phyloP scores from a whole-genome alignment of 1,140 invertebrate species.

The Arion vulgaris region DNA sequence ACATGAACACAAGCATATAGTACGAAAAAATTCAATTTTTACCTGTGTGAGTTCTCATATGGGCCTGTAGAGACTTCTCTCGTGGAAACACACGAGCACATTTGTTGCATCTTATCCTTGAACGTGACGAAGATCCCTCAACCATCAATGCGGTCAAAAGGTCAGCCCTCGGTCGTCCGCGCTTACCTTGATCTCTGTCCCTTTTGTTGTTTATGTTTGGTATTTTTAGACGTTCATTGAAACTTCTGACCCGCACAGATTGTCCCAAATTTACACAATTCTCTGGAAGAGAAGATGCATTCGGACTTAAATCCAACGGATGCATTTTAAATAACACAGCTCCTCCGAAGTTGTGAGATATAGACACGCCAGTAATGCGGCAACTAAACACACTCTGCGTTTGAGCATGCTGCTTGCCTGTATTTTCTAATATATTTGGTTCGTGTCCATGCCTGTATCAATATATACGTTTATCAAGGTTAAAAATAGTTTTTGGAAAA shows the following conservation, averaged over 20 bases:
- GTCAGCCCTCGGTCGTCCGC: conserved; percentile 83
- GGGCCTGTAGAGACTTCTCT: conserved; percentile 87
- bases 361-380: background rate
- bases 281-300: conserved; percentile 8
- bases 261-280: background rate
- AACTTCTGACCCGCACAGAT: background rate
- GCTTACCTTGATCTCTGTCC: conserved; percentile 43
- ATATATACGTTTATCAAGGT: background rate
- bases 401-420: background rate
- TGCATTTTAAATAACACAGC: conserved; percentile 43
- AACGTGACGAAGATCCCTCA: conserved; percentile 81
- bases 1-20: no score
- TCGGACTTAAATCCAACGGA: conserved; percentile 42
- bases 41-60: conserved; percentile 86
- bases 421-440: background rate
- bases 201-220: background rate
- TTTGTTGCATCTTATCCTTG: conserved; percentile 82
- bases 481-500: conserved; percentile 24
- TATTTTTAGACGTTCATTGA: background rate
- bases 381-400: conserved; percentile 1
- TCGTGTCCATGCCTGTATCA: conserved; percentile 9
- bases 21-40: conserved; percentile 41
- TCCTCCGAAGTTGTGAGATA: background rate
- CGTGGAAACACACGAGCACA: conserved; percentile 85
- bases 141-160: conserved; percentile 81